Conservation (phyloP, 2,888 invertebrate genomes). For the Palloptera scutellata region DNA sequence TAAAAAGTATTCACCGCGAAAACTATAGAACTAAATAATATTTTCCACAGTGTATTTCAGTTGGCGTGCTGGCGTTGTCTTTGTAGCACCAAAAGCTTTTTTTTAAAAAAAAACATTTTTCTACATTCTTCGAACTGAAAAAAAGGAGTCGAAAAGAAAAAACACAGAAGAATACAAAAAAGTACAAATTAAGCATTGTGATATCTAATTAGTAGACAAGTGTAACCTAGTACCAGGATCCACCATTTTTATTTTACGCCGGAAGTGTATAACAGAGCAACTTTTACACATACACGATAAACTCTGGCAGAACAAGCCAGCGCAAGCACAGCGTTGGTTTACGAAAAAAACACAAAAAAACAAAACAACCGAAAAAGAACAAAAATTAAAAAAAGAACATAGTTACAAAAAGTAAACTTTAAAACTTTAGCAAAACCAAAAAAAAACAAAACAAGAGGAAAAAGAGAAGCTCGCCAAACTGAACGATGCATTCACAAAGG, state of each 20-base stretch:
- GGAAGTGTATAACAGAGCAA: conserved; percentile 26
- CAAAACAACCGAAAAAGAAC: neutral
- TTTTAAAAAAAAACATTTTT: conserved; percentile 8
- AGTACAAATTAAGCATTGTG: conserved; percentile 58
- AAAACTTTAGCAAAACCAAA: conserved; percentile 25
- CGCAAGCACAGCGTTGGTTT: conserved; percentile 17
- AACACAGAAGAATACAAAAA: neutral
- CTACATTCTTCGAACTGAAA: neutral
- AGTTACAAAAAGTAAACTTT: conserved; percentile 10
- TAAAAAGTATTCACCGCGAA: too few species aligned
- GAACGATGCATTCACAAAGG: conserved; percentile 11
- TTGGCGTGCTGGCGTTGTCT: too few species aligned
- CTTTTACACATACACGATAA: conserved; percentile 17
- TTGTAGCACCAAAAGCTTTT: too few species aligned
- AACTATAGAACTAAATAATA: too few species aligned
- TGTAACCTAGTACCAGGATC: conserved; percentile 64
- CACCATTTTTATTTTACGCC: conserved; percentile 46
- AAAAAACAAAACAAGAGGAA: conserved; percentile 5
- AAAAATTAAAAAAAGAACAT: neutral
- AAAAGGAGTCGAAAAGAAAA: neutral
- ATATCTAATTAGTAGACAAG: conserved; percentile 62
- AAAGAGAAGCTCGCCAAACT: conserved; percentile 16
- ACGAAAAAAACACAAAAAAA: conserved; percentile 6
- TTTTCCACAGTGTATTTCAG: too few species aligned
- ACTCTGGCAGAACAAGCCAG: conserved; percentile 24